Evolutionary conservation across 2,888 invertebrate genomes (phyloP), one percentile per base, ranked within the genome.

Genomic region (Agonum fuliginosum): DNA sequence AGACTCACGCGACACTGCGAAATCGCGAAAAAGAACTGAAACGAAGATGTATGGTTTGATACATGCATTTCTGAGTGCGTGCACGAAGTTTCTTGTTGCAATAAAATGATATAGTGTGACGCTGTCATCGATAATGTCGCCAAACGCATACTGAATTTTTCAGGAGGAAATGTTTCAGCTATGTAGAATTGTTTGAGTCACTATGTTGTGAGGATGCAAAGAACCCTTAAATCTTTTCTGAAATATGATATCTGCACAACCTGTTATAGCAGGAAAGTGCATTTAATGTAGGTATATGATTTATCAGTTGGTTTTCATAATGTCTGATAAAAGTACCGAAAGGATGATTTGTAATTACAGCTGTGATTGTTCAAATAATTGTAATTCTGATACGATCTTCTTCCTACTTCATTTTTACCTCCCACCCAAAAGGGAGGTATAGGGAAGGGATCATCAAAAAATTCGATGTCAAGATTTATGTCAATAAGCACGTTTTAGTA

Each of bases 1-100:
- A 43, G 67, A 27, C 58, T 62, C 67, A 67, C 22, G 67, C 41
- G 41, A 67, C 19, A 20, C 22, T 41, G 22, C 67, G 41, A 67
- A 19, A 67, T 37, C 17, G 43, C 19, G 12, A 67, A 67, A 10
- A 54, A 54, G 24, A 54, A 27, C 19, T 10, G 12, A 22, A 14
- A 67, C 67, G 67, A 67, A 67, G 67, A 67, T 67, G 12, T 67
- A 67, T 41, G 67, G 43, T 41, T n/a, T 67, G 41, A 67, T 67
- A 43, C 67, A 67, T 67, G 67, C 41, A 67, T 37, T 67, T 37
- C 67, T 46, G 46, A 46, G 17, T 46, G 46, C 46, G 46, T 46
- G 46, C 46, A 12, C 46, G 17, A 17, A 17, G 17, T 27, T 62
- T 17, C 17, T 27, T 17, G 14, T 30, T 62, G 58, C 58, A 62